Conservation (phyloP, 2,113 vertebrate genomes). For the Gadus chalcogrammus region DNA sequence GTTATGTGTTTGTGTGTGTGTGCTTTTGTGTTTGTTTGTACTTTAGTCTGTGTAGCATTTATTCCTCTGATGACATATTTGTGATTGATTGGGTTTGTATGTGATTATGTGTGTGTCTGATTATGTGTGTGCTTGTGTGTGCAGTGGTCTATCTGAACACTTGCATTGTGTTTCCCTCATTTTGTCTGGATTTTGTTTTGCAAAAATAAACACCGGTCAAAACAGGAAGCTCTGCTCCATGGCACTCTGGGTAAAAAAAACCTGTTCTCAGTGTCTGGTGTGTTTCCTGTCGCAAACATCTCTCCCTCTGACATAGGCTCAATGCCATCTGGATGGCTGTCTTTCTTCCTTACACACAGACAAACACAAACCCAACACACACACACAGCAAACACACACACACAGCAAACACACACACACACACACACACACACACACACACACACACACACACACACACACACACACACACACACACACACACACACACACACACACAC, state of each 20-base stretch:
- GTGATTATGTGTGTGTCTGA: background rate
- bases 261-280: conserved; percentile 10
- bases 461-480: too few relatives aligned
- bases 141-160: background rate
- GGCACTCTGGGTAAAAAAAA: background rate
- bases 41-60: background rate
- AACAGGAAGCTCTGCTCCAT: conserved; percentile 37
- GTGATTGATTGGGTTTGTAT: background rate
- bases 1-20: background rate
- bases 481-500: too few relatives aligned
- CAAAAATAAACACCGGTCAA: conserved; percentile 48
- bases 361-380: too few relatives aligned
- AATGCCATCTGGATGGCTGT: too few relatives aligned
- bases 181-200: conserved; percentile 31
- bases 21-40: background rate
- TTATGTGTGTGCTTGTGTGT: conserved; percentile 6
- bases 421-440: too few relatives aligned
- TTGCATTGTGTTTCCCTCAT: background rate
- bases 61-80: background rate
- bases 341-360: too few relatives aligned
- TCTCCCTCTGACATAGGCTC: too few relatives aligned
- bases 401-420: too few relatives aligned
- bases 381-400: too few relatives aligned
- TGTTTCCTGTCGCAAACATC: too few relatives aligned
- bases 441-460: too few relatives aligned